Evolutionary conservation across 2,888 invertebrate genomes (phyloP).

Genomic region (Pseudoips prasinana): DNA sequence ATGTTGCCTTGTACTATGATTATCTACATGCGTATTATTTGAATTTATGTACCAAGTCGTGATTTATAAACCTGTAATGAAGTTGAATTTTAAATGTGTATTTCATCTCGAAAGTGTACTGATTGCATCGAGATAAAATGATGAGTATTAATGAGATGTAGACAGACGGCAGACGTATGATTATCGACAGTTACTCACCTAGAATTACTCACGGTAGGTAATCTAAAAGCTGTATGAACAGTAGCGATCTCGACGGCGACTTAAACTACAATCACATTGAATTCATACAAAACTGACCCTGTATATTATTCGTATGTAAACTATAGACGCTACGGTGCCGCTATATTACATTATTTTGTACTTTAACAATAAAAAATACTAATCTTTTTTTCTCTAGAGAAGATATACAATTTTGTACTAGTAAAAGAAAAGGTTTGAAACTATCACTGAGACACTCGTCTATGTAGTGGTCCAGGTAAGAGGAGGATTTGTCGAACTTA

Average conservation of each 20-base stretch:
- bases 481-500: slow-evolving; percentile 81
- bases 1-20: slow-evolving; percentile 27
- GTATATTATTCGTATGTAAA: slow-evolving; percentile 76
- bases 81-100: slow-evolving; percentile 29
- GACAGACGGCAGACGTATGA: slow-evolving; percentile 30
- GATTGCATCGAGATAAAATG: slow-evolving; percentile 23
- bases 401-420: slow-evolving; percentile 79
- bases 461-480: slow-evolving; percentile 81
- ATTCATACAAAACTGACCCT: slow-evolving; percentile 82
- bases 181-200: slow-evolving; percentile 61
- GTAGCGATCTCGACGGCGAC: slow-evolving; percentile 66
- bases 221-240: slow-evolving; percentile 72
- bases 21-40: slow-evolving; percentile 21
- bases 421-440: slow-evolving; percentile 48
- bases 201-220: slow-evolving; percentile 62
- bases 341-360: slow-evolving; percentile 77
- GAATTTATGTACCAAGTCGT: slow-evolving; percentile 33
- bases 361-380: slow-evolving; percentile 75
- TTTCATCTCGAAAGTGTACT: slow-evolving; percentile 30
- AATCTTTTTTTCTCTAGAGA: slow-evolving; percentile 54
- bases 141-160: slow-evolving; percentile 33
- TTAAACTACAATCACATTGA: slow-evolving; percentile 82
- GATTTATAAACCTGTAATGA: slow-evolving; percentile 28
- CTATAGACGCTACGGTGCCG: slow-evolving; percentile 72
- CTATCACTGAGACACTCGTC: slow-evolving; percentile 60